Conservation (phyloP, 2,888 invertebrate genomes). For the Catocala nupta region DNA sequence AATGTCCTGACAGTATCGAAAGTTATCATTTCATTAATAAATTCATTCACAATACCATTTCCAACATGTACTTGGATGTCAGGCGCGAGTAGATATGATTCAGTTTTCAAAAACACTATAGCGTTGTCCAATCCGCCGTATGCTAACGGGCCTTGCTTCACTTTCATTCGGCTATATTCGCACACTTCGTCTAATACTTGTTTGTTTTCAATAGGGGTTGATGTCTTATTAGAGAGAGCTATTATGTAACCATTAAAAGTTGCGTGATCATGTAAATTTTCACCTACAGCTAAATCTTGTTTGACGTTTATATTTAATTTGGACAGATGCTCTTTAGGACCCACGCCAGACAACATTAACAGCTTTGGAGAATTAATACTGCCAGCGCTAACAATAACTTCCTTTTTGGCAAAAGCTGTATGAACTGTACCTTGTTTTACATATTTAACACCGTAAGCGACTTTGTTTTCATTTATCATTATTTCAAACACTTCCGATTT, state of each 20-base stretch:
- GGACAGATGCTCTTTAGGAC: slow-evolving; percentile 67
- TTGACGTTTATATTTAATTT: slow-evolving; percentile 61
- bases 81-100: slow-evolving; percentile 81
- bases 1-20: slow-evolving; percentile 63
- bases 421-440: slow-evolving; percentile 47
- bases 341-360: slow-evolving; percentile 74
- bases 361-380: slow-evolving; percentile 68
- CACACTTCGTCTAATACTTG: slow-evolving; percentile 72
- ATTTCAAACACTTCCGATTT: slow-evolving; percentile 85
- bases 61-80: slow-evolving; percentile 88
- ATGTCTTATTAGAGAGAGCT: slow-evolving; percentile 81
- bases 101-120: slow-evolving; percentile 86
- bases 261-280: slow-evolving; percentile 76
- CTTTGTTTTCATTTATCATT: slow-evolving; percentile 81
- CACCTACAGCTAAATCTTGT: slow-evolving; percentile 71
- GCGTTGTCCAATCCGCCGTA: slow-evolving; percentile 85
- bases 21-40: slow-evolving; percentile 77
- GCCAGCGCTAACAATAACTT: slow-evolving; percentile 72
- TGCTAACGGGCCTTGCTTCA: slow-evolving; percentile 81
- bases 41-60: slow-evolving; percentile 80
- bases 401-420: slow-evolving; percentile 67
- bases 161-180: slow-evolving; percentile 66
- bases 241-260: slow-evolving; percentile 81
- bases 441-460: slow-evolving; percentile 70
- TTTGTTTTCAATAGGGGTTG: slow-evolving; percentile 73